Evolutionary conservation across 2,113 vertebrate species (phyloP).

Genomic region (Lagopus muta): DNA sequence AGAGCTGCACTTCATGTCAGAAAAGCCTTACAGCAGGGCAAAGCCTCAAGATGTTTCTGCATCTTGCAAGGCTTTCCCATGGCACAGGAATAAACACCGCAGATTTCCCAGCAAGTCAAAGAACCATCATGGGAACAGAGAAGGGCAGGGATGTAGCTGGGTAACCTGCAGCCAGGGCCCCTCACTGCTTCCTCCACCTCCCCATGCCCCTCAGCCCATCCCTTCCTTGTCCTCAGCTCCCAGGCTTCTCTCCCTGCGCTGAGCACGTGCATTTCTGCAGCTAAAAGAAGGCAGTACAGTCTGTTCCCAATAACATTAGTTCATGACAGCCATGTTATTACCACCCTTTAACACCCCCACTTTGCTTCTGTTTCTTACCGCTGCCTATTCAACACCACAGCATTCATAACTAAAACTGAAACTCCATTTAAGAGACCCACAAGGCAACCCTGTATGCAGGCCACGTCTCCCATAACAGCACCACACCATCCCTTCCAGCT

Average conservation of each 20-base stretch:
- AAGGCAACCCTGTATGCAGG: neutral
- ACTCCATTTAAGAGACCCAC: neutral
- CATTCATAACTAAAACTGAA: conserved; percentile 45
- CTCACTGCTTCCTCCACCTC: neutral
- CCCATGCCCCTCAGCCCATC: neutral
- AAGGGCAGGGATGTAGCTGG: neutral
- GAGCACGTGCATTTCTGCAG: neutral
- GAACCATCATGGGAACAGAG: neutral
- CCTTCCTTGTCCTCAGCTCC: neutral
- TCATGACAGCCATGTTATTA: conserved; percentile 73
- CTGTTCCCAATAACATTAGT: conserved; percentile 52
- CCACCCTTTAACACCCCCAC: conserved; percentile 67
- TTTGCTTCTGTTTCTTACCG: conserved; percentile 53
- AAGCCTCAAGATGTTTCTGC: neutral
- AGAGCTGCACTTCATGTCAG: neutral
- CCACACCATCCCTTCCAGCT: neutral
- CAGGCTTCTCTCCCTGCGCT: neutral
- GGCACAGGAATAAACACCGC: rapidly evolving
- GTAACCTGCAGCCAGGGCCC: neutral
- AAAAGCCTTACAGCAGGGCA: neutral
- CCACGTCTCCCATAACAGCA: rapidly evolving
- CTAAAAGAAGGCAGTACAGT: conserved; percentile 42
- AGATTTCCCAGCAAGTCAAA: neutral
- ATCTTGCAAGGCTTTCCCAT: neutral
- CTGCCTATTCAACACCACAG: conserved; percentile 37